Base-by-base conservation (phyloP, 2,797 vertebrate species). In the Lophotriccus pileatus region DNA sequence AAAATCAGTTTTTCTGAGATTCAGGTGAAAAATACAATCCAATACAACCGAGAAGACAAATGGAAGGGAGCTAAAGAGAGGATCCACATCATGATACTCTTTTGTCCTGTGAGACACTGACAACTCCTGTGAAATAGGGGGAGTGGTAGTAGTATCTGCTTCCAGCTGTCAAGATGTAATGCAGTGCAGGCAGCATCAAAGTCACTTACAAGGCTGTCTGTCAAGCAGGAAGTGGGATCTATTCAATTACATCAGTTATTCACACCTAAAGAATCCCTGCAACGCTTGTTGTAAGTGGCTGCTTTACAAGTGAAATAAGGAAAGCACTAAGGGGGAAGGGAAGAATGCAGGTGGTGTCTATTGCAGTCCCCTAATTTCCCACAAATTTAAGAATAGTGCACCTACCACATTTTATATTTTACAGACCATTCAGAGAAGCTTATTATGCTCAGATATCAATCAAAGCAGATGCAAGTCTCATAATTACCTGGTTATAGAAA, bases 191-290 rank as follows among this genome's bases (percentile, higher is more conserved):
- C 49, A 83, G 85, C 69, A 90, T 14, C 70, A 75, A 84, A 91
- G 63, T 52, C 59, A 75, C 36, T 67, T 44, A 73, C 6, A 34
- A 19, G 32, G 28, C 59, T 73, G 34, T 11, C 69, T 66, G 78
- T 92, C 69, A 84, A 68, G 53, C 87, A 89, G 91, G 94, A 96
- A 95, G 87, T 72, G 39, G 30, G 39, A 89, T 62, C 43, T 64
- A 56, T 32, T 82, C 49, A 60, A 55, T 46, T 20, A 36, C 25
- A 60, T 58, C 75, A 89, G 81, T 87, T 64, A 89, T 79, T 95
- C 66, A 76, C 49, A 95, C 36, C 50, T 60, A 74, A 63, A 93
- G 75, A 84, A 93, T 67, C 76, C 47, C 64, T 39, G 0, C 0
- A 1, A 63, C 34, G 3, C 58, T 90, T 93, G 64, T 50, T 79